Evolutionary conservation across 2,888 invertebrate genomes (phyloP).

Genomic region (Cacoxenus indagator): DNA sequence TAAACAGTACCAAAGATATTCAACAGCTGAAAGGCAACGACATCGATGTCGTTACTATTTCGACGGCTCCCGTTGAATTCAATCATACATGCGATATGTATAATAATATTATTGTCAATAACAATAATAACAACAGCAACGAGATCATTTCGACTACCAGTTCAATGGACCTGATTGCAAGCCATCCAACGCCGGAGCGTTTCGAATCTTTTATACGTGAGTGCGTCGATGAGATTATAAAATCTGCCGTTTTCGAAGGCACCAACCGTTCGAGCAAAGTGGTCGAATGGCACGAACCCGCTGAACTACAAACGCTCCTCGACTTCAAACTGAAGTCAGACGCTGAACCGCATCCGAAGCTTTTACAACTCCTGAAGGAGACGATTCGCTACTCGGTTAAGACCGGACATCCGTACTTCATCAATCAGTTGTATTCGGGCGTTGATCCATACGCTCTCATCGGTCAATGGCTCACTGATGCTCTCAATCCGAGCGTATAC

Average conservation of each 20-base stretch:
- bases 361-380: conserved; percentile 78
- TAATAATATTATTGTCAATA: conserved; percentile 31
- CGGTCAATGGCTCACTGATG: conserved; percentile 89
- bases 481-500: conserved; percentile 88
- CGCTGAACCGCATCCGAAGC: conserved; percentile 77
- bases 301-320: conserved; percentile 77
- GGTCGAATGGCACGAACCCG: conserved; percentile 85
- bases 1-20: conserved; percentile 24
- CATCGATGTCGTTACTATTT: conserved; percentile 5
- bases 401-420: conserved; percentile 90
- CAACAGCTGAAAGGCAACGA: conserved; percentile 21
- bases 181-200: conserved; percentile 75
- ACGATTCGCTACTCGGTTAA: conserved; percentile 89
- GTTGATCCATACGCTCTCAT: conserved; percentile 87
- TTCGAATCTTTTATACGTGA: conserved; percentile 81
- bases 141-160: conserved; percentile 30
- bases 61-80: conserved; percentile 41
- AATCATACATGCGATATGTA: conserved; percentile 43
- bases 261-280: conserved; percentile 81
- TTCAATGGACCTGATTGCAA: conserved; percentile 67
- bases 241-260: conserved; percentile 83
- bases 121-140: conserved; percentile 24
- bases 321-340: conserved; percentile 76
- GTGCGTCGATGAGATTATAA: conserved; percentile 80
- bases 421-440: conserved; percentile 89